Evolutionary conservation across 1,140 invertebrate species (phyloP).

Genomic region (Neodiprion lecontei): DNA sequence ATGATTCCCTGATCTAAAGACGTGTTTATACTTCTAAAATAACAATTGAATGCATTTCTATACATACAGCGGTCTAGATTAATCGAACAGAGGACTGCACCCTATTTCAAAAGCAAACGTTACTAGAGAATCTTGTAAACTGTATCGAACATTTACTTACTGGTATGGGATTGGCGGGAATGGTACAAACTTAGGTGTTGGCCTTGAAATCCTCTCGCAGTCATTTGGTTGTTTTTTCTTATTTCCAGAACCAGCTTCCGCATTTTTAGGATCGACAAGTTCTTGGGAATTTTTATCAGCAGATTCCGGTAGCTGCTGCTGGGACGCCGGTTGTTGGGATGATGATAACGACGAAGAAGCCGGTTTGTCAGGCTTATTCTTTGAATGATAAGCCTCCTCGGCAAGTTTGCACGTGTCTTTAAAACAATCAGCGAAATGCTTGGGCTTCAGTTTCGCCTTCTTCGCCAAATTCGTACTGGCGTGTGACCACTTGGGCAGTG

Average conservation of each 20-base stretch:
- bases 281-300: background rate
- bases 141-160: background rate
- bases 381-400: background rate
- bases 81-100: no score
- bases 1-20: no score
- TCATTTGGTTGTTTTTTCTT: background rate
- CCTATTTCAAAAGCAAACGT: no score
- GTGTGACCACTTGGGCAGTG: slow-evolving; percentile 46
- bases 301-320: background rate
- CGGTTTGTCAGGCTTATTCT: background rate
- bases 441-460: slow-evolving; percentile 21
- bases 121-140: no score
- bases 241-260: background rate
- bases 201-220: background rate
- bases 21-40: no score
- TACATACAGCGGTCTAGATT: no score
- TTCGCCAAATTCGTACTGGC: slow-evolving; percentile 29
- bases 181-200: background rate
- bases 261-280: background rate
- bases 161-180: background rate
- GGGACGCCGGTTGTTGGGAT: background rate
- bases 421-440: background rate
- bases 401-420: background rate
- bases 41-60: no score
- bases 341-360: background rate